Conservation (phyloP, 1,140 invertebrate genomes). For the Drosophila truncata region DNA sequence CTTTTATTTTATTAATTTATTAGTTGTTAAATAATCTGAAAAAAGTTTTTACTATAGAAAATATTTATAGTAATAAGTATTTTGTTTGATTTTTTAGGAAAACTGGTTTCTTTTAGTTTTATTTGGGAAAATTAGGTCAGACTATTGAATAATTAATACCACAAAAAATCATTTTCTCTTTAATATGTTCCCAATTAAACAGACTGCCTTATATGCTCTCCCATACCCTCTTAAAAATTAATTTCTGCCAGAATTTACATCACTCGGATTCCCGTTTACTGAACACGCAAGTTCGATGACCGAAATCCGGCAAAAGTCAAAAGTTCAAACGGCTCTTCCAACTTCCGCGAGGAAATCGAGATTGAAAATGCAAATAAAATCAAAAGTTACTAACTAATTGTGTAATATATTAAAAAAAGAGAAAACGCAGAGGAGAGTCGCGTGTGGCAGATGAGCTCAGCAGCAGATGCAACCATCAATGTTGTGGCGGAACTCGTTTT, state of each 20-base stretch:
- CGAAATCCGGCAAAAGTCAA: constrained; percentile 55
- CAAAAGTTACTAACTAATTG: constrained; percentile 65
- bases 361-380: constrained; percentile 75
- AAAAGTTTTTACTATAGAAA: background rate
- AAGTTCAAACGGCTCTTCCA: constrained; percentile 56
- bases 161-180: background rate
- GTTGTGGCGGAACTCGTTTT: constrained; percentile 42
- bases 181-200: background rate
- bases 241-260: constrained; percentile 21
- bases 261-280: background rate
- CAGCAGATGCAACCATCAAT: constrained; percentile 9
- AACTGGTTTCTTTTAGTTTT: too few species aligned
- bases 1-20: background rate
- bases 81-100: too few species aligned
- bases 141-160: too few species aligned
- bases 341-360: constrained; percentile 68
- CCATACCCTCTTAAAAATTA: background rate
- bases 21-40: background rate
- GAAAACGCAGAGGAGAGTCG: constrained; percentile 61
- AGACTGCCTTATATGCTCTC: background rate
- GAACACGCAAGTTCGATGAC: constrained; percentile 43
- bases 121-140: too few species aligned
- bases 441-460: constrained; percentile 62
- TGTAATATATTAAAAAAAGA: constrained; percentile 71
- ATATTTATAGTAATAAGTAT: background rate